A percentile compares a stretch with the other conserved stretches of the same genome.
These are phyloP conservation scores for Idris sp. DNA, from an alignment of 1,140 invertebrate species.

Conservation along the genomic window DNA sequence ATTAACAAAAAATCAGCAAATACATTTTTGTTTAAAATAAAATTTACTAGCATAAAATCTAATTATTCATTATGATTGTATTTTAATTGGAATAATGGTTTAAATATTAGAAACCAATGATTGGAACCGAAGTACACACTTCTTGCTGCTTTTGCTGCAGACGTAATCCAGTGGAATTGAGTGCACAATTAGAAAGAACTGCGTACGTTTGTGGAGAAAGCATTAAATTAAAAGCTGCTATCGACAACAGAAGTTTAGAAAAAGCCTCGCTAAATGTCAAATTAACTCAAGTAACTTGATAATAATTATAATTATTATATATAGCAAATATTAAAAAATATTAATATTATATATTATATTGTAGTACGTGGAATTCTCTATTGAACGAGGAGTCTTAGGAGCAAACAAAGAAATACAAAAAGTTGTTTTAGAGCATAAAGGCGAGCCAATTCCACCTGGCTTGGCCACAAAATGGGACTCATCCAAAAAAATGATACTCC, in stretches of 20 bases:
- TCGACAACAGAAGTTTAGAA: conserved; percentile 88
- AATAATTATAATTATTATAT: too few relatives aligned
- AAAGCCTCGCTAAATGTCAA: conserved; percentile 84
- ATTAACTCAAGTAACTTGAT: conserved; percentile 84
- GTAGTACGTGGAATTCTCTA: conserved; percentile 89
- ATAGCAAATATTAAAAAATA: conserved; percentile 2
- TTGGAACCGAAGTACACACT: conserved; percentile 83
- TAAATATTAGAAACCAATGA: conserved; percentile 84
- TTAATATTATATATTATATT: conserved; percentile 30
- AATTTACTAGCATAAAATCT: too few relatives aligned
- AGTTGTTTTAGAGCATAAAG: conserved; percentile 85
- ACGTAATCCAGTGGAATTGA: conserved; percentile 84
- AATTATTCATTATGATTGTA: too few relatives aligned
- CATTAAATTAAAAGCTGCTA: conserved; percentile 85
- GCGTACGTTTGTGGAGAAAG: conserved; percentile 91
- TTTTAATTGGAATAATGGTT: too few relatives aligned
- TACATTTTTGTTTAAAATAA: too few relatives aligned
- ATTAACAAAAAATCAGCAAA: too few relatives aligned
- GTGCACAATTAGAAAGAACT: conserved; percentile 85
- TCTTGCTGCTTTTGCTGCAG: conserved; percentile 88
- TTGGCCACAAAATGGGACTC: conserved; percentile 84
- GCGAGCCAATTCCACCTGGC: conserved; percentile 82
- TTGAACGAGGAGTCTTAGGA: conserved; percentile 88
- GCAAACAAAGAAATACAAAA: conserved; percentile 86
- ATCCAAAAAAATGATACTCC: conserved; percentile 83